phyloP scores from a whole-genome alignment of 2,113 vertebrate genomes.

The Nycticorax nycticorax region DNA sequence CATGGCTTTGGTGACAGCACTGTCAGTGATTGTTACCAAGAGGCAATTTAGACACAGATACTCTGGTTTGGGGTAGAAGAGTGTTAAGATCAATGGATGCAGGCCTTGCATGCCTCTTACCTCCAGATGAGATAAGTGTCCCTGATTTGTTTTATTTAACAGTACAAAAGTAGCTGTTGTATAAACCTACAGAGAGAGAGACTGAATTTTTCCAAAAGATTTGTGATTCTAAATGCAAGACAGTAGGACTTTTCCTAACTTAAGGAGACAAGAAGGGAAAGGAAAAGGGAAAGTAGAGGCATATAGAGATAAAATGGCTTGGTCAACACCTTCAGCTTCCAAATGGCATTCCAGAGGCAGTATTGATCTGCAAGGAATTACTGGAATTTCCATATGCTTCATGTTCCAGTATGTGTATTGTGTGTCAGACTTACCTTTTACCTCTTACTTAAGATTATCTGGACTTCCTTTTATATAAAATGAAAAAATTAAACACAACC shows the following conservation, averaged over 20 bases:
- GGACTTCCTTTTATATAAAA: not conserved
- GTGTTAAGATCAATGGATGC: not conserved
- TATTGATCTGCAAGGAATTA: not conserved
- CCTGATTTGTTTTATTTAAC: not conserved
- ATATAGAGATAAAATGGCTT: not conserved
- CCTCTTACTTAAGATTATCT: not conserved
- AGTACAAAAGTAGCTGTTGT: not conserved
- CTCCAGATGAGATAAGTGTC: not conserved
- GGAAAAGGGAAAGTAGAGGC: not conserved
- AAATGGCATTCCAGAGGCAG: not conserved
- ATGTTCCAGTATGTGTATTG: accelerated
- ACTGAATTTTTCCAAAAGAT: not conserved
- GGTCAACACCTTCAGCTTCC: not conserved
- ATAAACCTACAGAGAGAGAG: not conserved
- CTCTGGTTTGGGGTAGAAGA: not conserved
- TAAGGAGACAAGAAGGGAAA: not conserved
- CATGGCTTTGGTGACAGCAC: not conserved
- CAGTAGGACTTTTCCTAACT: not conserved
- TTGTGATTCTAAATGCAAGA: not conserved
- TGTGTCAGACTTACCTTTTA: not conserved
- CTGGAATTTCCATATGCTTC: not conserved
- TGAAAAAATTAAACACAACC: not conserved
- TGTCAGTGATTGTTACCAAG: not conserved
- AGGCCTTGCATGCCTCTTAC: not conserved
- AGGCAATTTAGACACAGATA: not conserved